Evolutionary conservation across 2,888 invertebrate species (phyloP).

Genomic region (Slavum lentiscoides): DNA sequence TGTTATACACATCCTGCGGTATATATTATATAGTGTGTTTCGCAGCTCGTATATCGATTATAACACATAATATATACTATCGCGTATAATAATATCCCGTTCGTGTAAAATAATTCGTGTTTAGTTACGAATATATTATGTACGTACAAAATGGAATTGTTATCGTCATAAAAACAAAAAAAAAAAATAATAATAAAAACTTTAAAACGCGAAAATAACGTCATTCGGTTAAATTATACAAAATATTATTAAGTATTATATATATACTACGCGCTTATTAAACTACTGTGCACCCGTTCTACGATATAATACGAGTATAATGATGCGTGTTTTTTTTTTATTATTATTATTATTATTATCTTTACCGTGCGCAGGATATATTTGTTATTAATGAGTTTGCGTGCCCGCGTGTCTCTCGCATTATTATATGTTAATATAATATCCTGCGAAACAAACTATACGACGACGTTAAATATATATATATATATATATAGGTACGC

Average conservation of each 20-base stretch:
- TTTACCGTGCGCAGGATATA: not conserved
- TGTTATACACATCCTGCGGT: too few relatives aligned
- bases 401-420: not conserved
- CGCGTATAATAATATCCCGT: too few relatives aligned
- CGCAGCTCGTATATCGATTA: not conserved
- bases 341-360: not conserved
- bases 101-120: not conserved
- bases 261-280: too few relatives aligned
- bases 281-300: not conserved
- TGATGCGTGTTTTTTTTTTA: slow-evolving; percentile 1
- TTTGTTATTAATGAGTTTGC: not conserved
- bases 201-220: not conserved
- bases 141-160: not conserved
- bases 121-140: not conserved
- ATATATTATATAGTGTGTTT: too few relatives aligned
- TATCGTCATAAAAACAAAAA: too few relatives aligned
- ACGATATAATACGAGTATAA: not conserved
- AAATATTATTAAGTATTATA: not conserved
- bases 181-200: not conserved
- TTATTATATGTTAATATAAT: not conserved
- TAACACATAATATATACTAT: not conserved
- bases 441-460: not conserved
- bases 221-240: too few relatives aligned
- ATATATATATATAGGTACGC: too few relatives aligned
- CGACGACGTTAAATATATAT: not conserved